Conservation (phyloP, 2,888 invertebrate species). For the Lingula anatina region DNA sequence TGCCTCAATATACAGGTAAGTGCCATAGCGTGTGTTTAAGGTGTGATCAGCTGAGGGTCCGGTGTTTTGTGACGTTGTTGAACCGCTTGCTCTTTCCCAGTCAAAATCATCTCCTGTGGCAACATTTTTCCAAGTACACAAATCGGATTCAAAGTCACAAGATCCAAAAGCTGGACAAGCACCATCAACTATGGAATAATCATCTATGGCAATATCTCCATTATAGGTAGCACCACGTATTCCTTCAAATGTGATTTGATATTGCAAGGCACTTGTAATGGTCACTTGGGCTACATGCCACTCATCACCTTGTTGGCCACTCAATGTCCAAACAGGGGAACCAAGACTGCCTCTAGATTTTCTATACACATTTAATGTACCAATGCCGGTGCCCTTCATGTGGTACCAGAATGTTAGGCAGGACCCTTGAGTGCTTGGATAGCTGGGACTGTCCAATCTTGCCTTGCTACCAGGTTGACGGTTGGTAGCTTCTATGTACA, state of each 20-base stretch:
- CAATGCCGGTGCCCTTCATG: conserved; percentile 42
- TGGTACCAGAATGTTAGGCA: conserved; percentile 41
- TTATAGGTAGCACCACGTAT: conserved; percentile 4
- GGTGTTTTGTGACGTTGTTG: conserved; percentile 11
- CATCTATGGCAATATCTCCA: conserved; percentile 17
- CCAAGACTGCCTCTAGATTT: conserved; percentile 17
- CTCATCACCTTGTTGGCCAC: conserved; percentile 31
- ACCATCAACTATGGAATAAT: conserved; percentile 8
- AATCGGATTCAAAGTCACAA: conserved; percentile 46
- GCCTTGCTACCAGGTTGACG: conserved; percentile 8
- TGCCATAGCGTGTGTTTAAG: conserved; percentile 27
- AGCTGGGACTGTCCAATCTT: conserved; percentile 5
- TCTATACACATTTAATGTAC: conserved; percentile 34
- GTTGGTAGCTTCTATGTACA: conserved; percentile 11
- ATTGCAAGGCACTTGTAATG: conserved; percentile 14
- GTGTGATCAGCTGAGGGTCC: conserved; percentile 20
- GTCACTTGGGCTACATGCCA: conserved; percentile 36
- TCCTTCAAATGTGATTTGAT: conserved; percentile 17
- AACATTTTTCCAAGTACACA: conserved; percentile 40
- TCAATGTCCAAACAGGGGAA: conserved; percentile 26
- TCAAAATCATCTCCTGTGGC: conserved; percentile 42
- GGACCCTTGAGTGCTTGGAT: conserved; percentile 5
- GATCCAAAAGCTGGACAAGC: conserved; percentile 25
- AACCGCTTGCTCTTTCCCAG: conserved; percentile 36
- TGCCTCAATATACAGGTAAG: conserved; percentile 78